Percentiles rank a stretch among this genome's conserved stretches.
Evolutionary conservation across 2,888 invertebrate genomes (phyloP).

Genomic region (Oxyteleia sp.): DNA sequence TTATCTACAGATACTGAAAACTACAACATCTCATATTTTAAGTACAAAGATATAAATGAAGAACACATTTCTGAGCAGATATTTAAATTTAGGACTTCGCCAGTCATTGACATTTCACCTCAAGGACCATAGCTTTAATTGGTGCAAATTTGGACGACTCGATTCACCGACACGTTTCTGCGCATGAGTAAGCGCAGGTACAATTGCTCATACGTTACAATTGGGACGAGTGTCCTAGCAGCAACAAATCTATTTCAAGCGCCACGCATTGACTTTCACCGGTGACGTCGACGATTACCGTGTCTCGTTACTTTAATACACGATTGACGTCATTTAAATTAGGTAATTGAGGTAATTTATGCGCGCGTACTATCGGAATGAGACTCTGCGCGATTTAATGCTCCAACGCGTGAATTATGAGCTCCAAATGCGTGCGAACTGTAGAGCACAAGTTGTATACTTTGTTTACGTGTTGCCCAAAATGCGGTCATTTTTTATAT

Average conservation of each 20-base stretch:
- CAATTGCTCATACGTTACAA: constrained; percentile 51
- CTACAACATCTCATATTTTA: too few relatives aligned
- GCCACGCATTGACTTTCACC: constrained; percentile 68
- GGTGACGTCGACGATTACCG: constrained; percentile 55
- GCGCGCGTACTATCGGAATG: neutral
- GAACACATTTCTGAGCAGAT: too few relatives aligned
- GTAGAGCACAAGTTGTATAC: too few relatives aligned
- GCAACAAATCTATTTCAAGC: constrained; percentile 69
- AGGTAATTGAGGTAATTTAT: constrained; percentile 50
- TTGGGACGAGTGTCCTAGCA: constrained; percentile 61
- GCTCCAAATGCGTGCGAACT: constrained; percentile 4
- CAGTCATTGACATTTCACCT: too few relatives aligned
- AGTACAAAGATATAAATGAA: too few relatives aligned
- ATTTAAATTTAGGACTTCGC: too few relatives aligned
- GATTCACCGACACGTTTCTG: constrained; percentile 7
- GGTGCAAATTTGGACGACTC: too few relatives aligned
- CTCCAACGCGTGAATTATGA: constrained; percentile 3
- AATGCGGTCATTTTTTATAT: too few relatives aligned
- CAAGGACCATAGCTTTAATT: too few relatives aligned
- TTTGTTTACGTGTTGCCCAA: too few relatives aligned
- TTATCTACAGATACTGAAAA: too few relatives aligned
- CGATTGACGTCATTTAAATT: constrained; percentile 58
- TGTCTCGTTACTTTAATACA: constrained; percentile 57
- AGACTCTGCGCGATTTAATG: neutral
- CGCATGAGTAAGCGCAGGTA: constrained; percentile 36